Conservation (phyloP, 2,797 vertebrate genomes). For the Mus caroli region DNA sequence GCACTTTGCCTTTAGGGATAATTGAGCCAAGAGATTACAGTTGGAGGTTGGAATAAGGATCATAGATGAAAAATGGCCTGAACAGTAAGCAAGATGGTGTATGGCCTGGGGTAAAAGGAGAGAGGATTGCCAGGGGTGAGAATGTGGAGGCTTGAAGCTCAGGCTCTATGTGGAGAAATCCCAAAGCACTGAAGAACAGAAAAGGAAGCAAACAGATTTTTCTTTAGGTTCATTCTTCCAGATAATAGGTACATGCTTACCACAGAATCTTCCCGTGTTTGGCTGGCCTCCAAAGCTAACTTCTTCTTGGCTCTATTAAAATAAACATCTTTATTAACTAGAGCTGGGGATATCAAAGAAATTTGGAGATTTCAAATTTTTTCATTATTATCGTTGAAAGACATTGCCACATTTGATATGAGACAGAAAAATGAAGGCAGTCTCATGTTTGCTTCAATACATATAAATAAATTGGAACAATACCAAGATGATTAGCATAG, state of each 20-base stretch:
- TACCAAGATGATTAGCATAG: background rate
- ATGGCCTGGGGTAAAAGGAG: background rate
- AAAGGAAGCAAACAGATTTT: background rate
- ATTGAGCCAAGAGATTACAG: background rate
- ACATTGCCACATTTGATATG: background rate
- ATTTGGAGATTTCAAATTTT: background rate
- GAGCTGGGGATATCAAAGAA: background rate
- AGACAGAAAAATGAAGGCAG: background rate
- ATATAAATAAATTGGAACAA: background rate
- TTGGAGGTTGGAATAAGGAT: background rate
- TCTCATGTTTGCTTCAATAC: background rate
- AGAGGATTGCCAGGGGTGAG: background rate
- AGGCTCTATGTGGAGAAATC: background rate
- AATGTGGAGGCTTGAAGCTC: background rate
- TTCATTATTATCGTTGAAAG: background rate
- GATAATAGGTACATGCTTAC: background rate
- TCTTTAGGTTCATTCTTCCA: background rate
- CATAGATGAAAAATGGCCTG: background rate
- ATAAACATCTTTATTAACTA: background rate
- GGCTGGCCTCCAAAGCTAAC: conserved; percentile 28
- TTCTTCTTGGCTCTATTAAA: background rate
- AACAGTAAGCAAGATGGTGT: background rate
- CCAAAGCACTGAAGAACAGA: background rate
- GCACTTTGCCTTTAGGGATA: background rate
- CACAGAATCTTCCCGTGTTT: background rate